Base-by-base conservation (phyloP, 2,113 vertebrate species). In the Peromyscus maniculatus region DNA sequence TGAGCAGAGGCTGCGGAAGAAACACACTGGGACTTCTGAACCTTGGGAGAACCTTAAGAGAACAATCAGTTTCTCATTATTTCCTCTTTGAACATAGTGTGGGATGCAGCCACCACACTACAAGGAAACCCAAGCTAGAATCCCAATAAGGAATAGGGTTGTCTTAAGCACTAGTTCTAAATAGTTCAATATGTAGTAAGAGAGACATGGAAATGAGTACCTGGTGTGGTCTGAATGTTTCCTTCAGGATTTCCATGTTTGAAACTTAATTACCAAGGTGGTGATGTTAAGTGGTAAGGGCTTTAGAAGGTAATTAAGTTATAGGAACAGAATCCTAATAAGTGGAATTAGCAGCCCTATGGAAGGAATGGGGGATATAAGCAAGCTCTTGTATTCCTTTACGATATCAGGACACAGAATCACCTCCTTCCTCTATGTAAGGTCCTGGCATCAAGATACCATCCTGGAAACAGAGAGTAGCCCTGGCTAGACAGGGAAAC, bases 121-220 rank as follows among this genome's bases (percentile, higher is more conserved):
- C 16, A n/a, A 94, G 52, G 90, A 87, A 89, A 39, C 66, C 66
- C 77, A 77, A 49, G 66, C 57, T 52, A 80, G 67, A 46, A 55
- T 22, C 36, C 19, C 36, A 17, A 46, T 13, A 33, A 91, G 88
- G 55, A 22, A 71, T 7, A 33, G 2, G 26, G 8, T 71, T 26
- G 12, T 75, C 93, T 91, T 86, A 90, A 80, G 46, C 31, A 86
- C 24, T 69, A 52, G 49, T 39, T 84, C 84, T 80, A 80, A 94
- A 28, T 82, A n/a, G 21, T 69, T 96, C 90, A 36, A 46, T 59
- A 22, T 6, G n/a, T 22, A 59, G 36, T 79, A 74, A 64, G 31
- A 80, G 64, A 88, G 79, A 64, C 7, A 26, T 7, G 55, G 59
- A 67, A 57, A 52, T 28, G 28, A 7, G 21, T 57, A 33, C 21